Evolutionary conservation across 2,888 invertebrate genomes (phyloP).

Genomic region (Lysandra bellargus): DNA sequence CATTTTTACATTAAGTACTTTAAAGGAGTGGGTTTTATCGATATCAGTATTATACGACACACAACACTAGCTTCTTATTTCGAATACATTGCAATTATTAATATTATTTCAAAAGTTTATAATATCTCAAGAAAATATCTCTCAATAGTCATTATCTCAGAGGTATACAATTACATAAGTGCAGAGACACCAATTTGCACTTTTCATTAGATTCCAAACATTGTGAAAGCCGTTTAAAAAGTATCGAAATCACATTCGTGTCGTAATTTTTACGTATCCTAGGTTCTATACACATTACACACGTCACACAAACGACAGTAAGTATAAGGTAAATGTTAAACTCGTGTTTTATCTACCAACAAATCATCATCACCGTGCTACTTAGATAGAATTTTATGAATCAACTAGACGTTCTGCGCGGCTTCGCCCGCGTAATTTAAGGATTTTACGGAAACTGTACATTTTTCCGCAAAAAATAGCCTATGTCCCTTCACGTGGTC

Average conservation of each 20-base stretch:
- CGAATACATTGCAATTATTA: background rate
- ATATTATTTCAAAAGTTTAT: background rate
- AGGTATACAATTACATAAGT: conserved; percentile 4
- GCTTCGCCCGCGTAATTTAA: too few species aligned
- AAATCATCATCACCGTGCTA: too few species aligned
- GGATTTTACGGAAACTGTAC: too few species aligned
- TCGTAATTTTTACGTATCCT: background rate
- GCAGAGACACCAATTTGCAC: background rate
- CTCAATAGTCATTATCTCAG: background rate
- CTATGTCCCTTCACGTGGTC: too few species aligned
- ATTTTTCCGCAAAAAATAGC: too few species aligned
- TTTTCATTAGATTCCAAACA: background rate
- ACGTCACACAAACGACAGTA: too few species aligned
- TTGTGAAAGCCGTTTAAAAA: conserved; percentile 20
- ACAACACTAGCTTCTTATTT: background rate
- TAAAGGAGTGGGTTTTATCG: conserved; percentile 41
- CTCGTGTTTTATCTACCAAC: too few species aligned
- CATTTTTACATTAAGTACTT: too few species aligned
- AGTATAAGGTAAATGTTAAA: too few species aligned
- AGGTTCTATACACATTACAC: too few species aligned
- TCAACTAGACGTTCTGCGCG: too few species aligned
- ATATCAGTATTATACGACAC: background rate
- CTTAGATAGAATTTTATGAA: too few species aligned
- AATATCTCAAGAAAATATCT: background rate
- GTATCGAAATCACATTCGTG: background rate